These are phyloP conservation scores for Oscheius sp. DNA, from an alignment of 2,888 invertebrate genomes.

Conservation along the genomic window DNA sequence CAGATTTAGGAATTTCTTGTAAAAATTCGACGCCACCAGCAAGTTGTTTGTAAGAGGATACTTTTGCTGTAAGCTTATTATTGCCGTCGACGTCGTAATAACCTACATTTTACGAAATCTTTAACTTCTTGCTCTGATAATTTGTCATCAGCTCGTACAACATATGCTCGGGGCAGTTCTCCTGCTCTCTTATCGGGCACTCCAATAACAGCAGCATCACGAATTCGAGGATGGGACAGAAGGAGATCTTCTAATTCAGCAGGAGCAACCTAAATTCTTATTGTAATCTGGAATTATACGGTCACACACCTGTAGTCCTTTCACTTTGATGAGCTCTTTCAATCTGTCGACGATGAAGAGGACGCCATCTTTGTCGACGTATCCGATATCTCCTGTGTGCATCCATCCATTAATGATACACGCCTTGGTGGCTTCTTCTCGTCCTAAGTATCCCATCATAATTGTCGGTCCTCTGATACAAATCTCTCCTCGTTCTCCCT, in stretches of 20 bases:
- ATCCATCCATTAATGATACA: constrained; percentile 80
- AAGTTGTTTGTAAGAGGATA: constrained; percentile 84
- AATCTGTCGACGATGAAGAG: constrained; percentile 68
- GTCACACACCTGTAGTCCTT: constrained; percentile 62
- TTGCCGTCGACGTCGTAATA: neutral
- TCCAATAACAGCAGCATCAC: constrained; percentile 85
- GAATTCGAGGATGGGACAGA: constrained; percentile 81
- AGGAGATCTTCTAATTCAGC: constrained; percentile 87
- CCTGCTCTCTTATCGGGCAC: constrained; percentile 53
- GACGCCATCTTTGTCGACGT: constrained; percentile 57
- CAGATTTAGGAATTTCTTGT: constrained; percentile 82
- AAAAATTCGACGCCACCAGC: constrained; percentile 81
- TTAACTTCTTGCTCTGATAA: constrained; percentile 52
- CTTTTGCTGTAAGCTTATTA: constrained; percentile 76
- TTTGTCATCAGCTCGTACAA: constrained; percentile 49
- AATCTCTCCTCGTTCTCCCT: constrained; percentile 82
- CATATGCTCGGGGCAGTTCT: constrained; percentile 54
- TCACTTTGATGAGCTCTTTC: constrained; percentile 72
- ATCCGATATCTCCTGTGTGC: constrained; percentile 61
- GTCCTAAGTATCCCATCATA: constrained; percentile 84
- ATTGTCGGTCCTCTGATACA: constrained; percentile 83
- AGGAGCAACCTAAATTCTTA: constrained; percentile 81
- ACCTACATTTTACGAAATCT: constrained; percentile 56
- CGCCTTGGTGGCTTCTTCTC: constrained; percentile 80
- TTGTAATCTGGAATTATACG: neutral